Base-by-base conservation (phyloP, 2,888 invertebrate genomes). In the Sphecodes monilicornis region DNA sequence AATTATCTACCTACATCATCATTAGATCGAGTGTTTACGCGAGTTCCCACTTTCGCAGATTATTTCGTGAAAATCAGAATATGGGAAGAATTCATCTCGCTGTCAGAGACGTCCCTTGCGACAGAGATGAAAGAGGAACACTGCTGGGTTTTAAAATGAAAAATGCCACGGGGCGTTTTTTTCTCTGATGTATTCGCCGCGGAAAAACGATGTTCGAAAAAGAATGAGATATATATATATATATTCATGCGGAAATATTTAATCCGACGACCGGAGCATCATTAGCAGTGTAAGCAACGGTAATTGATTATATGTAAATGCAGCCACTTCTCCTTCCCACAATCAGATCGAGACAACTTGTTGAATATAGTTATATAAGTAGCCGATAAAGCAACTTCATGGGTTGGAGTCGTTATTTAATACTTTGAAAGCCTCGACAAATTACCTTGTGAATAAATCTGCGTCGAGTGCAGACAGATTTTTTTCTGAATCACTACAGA, bases 281-380 rank as follows among this genome's bases (percentile, higher is more conserved):
- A 8, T 60, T 60, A 18, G 29, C 60, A 2, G 16, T 1, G 29
- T 11, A 16, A 6, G 60, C 26, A 60, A 29, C 36, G 1, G 36
- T 66, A 22, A 66, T 10, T n/a, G 54, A 54, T 66, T 66, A 10
- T 22, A 22, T 66, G 22, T 1, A 29, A 60, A 60, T 16, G 60
- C 60, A 29, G 18, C 29, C 8, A 29, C 29, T 29, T 36, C 36
- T 1, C 22, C 4, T 68, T 13, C 13, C 0, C 22, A 6, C n/a
- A 68, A 68, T n/a, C 68, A 39, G 68, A 68, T 36, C 22, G 13
- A 39, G 68, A 39, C 39, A 68, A 68, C 68, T 68, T 68, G 68
- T 68, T 68, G 68, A 39, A 39, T 39, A 68, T 13, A n/a, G 39
- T 68, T n/a, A 11, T n/a, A 11, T 5, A 68, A 68, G 36, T 1